Evolutionary conservation across 1,140 invertebrate genomes (phyloP).

Genomic region (Argopecten irradians): DNA sequence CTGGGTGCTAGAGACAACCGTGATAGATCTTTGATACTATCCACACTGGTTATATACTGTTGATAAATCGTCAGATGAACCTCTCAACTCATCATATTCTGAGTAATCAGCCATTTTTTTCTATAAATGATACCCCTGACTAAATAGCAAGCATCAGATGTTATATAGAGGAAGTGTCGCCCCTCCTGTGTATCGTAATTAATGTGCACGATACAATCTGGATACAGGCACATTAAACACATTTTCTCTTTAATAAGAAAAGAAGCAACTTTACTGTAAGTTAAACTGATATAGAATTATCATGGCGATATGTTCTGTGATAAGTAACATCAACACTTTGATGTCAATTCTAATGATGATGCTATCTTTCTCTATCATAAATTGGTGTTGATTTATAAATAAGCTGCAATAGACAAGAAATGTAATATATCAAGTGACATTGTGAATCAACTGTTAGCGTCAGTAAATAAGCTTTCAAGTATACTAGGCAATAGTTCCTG

Average conservation of each 20-base stretch:
- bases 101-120: not conserved
- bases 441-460: not conserved
- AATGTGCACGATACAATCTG: not conserved
- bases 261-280: not conserved
- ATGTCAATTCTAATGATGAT: not conserved
- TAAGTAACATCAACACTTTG: not conserved
- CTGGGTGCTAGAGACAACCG: not conserved
- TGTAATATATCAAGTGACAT: not conserved
- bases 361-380: not conserved
- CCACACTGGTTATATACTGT: not conserved
- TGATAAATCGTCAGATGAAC: not conserved
- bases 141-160: not conserved
- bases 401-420: not conserved
- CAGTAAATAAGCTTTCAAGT: no score
- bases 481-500: not conserved
- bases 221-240: not conserved
- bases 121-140: not conserved
- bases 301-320: not conserved
- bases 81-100: not conserved
- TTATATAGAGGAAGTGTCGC: not conserved
- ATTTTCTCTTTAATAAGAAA: slow-evolving; percentile 11
- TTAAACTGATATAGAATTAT: not conserved
- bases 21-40: no score
- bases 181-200: not conserved
- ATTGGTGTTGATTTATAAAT: not conserved